Evolutionary conservation across 1,140 invertebrate species (phyloP).

Genomic region (Mactra quadrangularis): DNA sequence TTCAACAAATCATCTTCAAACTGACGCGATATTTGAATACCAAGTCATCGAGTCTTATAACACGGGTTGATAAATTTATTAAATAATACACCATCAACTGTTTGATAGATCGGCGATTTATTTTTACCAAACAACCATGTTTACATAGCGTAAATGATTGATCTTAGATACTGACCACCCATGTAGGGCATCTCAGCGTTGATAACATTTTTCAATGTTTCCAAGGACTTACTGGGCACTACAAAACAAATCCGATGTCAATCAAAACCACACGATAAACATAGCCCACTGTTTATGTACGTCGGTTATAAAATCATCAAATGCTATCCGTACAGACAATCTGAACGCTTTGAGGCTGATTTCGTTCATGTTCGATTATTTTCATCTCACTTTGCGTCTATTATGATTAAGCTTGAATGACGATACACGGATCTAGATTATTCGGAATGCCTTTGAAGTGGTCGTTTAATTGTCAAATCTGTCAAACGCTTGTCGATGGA

Average conservation of each 20-base stretch:
- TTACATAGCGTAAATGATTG: constrained; percentile 20
- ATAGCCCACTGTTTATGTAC: constrained; percentile 56
- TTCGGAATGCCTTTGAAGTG: constrained; percentile 63
- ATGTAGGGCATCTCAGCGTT: not conserved
- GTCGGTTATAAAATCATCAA: constrained; percentile 30
- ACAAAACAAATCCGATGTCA: constrained; percentile 38
- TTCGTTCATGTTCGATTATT: constrained; percentile 25
- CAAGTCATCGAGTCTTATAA: too few relatives aligned
- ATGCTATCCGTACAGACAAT: constrained; percentile 54
- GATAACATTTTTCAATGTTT: constrained; percentile 21
- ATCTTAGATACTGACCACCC: constrained; percentile 45
- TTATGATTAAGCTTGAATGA: constrained; percentile 51
- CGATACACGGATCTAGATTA: constrained; percentile 55
- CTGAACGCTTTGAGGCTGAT: not conserved
- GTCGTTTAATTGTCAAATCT: constrained; percentile 62
- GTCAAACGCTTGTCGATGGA: constrained; percentile 62
- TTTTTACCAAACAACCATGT: constrained; percentile 14
- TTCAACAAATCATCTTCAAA: too few relatives aligned
- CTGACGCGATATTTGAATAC: too few relatives aligned
- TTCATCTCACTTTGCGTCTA: constrained; percentile 28
- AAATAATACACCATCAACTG: not conserved
- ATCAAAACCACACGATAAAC: constrained; percentile 26
- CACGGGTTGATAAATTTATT: too few relatives aligned
- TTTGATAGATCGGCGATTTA: constrained; percentile 8
- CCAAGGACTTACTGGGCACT: not conserved